Conservation (phyloP, 2,113 vertebrate genomes). For the Riparia riparia region DNA sequence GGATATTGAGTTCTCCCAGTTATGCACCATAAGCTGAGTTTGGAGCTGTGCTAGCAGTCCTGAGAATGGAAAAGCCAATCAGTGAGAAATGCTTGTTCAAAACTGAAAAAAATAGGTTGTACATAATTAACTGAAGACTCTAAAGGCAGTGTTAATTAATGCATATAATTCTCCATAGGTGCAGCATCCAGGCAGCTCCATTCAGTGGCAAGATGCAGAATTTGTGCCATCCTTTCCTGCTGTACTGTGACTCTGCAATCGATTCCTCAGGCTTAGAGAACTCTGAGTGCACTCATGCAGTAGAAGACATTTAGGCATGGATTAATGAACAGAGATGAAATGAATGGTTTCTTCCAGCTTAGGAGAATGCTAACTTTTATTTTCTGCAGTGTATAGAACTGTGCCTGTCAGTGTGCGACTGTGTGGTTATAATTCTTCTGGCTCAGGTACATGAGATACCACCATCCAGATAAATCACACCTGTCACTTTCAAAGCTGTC, state of each 20-base stretch:
- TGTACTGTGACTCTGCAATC: background rate
- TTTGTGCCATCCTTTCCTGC: background rate
- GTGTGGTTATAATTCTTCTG: background rate
- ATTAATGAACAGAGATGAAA: background rate
- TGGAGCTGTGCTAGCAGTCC: background rate
- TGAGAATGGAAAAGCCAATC: background rate
- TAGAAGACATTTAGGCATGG: background rate
- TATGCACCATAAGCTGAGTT: background rate
- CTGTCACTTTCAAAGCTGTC: background rate
- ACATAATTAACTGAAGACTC: constrained; percentile 10
- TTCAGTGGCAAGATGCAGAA: background rate
- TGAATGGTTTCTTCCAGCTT: background rate
- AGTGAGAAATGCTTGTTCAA: background rate
- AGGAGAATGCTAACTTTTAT: background rate
- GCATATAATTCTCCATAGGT: constrained; percentile 25
- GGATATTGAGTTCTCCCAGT: background rate
- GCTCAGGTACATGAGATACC: background rate
- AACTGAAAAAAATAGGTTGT: constrained; percentile 19
- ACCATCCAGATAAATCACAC: background rate
- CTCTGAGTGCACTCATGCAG: background rate
- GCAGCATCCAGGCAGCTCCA: background rate
- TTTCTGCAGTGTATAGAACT: background rate
- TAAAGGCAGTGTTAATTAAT: constrained; percentile 16
- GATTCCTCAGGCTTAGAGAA: background rate
- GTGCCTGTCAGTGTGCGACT: background rate